Evolutionary conservation across 2,888 invertebrate genomes (phyloP), one percentile per base, ranked within the genome.

Genomic region (Ceraclea dissimilis): DNA sequence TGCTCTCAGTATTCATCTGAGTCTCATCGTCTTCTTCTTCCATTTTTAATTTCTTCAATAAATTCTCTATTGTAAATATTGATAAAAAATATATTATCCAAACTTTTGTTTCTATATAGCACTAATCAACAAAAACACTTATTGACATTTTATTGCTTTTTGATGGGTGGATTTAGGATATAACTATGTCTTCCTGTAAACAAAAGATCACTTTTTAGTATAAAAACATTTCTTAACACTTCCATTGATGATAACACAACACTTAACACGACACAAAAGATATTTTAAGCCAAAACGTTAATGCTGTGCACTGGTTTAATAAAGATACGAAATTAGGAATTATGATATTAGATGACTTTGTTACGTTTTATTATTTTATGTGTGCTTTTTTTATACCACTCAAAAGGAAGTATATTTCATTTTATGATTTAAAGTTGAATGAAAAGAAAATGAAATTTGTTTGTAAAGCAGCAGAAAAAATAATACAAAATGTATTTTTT

Each of bases 1-100:
- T 57, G 54, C 61, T 51, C n/a, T n/a, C n/a, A n/a, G n/a, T n/a
- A 16, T 19, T 47, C n/a, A 59, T 46, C 39, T 53, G 56, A 58
- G 61, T 56, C 34, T 62, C 60, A 26, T 63, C 63, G 11, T 63
- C 64, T 56, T 65, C 64, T 43, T 65, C 64, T 49, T 65, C 65
- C 65, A 64, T 64, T 51, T 56, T 61, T 51, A 44, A 13, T 49
- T 52, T 52, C 19, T 49, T 39, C 13, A 39, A 39, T 39, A n/a
- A n/a, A n/a, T 39, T 39, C 13, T 39, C 39, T 39, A 39, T 39
- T 39, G 39, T 39, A n/a, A 22, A 52, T 22, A 46, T 18, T 44
- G 20, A 46, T 18, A 49, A 48, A 54, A 39, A 31, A 46, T 21
- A 18, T 22, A 46, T 46, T n/a, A n/a, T n/a, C n/a, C n/a, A n/a